Conservation (phyloP, 2,797 vertebrate genomes). For the Sus cebifrons region DNA sequence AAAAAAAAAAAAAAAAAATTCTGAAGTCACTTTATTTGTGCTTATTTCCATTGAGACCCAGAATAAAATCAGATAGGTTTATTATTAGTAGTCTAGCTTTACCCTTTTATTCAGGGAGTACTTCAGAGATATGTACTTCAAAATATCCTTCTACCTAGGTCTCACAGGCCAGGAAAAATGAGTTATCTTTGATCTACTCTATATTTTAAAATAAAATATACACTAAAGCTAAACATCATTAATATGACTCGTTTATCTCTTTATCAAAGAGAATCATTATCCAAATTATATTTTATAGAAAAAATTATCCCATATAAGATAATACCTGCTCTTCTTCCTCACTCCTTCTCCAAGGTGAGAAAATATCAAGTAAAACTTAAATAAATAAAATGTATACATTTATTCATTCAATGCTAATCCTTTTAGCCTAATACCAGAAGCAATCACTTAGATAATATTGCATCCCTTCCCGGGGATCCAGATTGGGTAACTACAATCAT, state of each 20-base stretch:
- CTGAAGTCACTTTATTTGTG: background rate
- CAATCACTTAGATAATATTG: background rate
- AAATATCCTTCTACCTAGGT: background rate
- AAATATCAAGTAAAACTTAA: background rate
- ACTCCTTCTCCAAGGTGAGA: background rate
- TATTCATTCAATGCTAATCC: background rate
- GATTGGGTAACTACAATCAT: background rate
- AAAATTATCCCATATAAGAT: background rate
- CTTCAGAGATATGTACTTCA: background rate
- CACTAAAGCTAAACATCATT: background rate
- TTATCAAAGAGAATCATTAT: background rate
- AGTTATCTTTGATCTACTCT: background rate
- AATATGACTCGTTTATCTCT: background rate
- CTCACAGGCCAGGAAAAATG: constrained; percentile 5
- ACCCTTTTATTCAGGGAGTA: background rate
- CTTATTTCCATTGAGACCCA: background rate
- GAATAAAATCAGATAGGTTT: background rate
- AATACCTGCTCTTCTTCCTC: background rate
- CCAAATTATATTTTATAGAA: background rate
- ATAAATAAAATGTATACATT: background rate
- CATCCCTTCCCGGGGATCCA: background rate
- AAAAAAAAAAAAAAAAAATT: too few relatives aligned
- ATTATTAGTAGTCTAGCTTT: background rate
- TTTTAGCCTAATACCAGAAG: constrained; percentile 4
- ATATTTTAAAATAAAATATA: constrained; percentile 40